Evolutionary conservation across 2,113 vertebrate species (phyloP), one percentile per base, ranked within the genome.

Genomic region (Bos indicus): DNA sequence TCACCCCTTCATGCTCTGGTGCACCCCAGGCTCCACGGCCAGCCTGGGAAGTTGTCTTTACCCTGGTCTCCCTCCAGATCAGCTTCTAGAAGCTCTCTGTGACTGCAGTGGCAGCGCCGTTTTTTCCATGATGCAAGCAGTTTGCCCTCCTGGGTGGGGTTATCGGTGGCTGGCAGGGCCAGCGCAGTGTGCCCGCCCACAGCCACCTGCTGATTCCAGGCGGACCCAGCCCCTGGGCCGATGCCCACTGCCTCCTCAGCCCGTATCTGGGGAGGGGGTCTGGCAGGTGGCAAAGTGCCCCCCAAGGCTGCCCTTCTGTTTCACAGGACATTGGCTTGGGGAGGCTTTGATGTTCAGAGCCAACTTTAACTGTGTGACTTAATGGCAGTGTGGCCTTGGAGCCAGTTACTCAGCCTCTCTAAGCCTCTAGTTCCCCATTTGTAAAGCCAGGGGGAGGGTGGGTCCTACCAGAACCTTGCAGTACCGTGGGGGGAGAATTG

Each of bases 41-140:
- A 97, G 98, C 98, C 98, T 96, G 98, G 98, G 98, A 99, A 98
- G 98, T 98, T 98, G 98, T 98, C 99, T 99, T 98, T 98, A 93
- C 98, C 96, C 98, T 99, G 98, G 98, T 98, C 98, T 99, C 98
- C 98, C 98, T 98, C 98, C 98, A 98, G 98, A 97, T 97, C 95
- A 59, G 83, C 89, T 98, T 99, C 98, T n/a, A 98, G 98, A 99
- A 99, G 92, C 3, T 95, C 98, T 98, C 96, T 87, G 56, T 74
- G 64, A 87, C 96, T 30, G 94, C 94, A 88, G 94, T 17, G n/a
- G 94, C 60, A 82, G 90, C 93, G 94, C 93, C 93, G 95, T 98
- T 99, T 98, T 99, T 99, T 99, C 99, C 99, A 98, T 99, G 99
- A 99, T 99, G 99, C 98, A 99, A 98, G 98, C 98, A 98, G 92